Conservation (phyloP, 2,888 invertebrate species). For the Drosophila mimetica region DNA sequence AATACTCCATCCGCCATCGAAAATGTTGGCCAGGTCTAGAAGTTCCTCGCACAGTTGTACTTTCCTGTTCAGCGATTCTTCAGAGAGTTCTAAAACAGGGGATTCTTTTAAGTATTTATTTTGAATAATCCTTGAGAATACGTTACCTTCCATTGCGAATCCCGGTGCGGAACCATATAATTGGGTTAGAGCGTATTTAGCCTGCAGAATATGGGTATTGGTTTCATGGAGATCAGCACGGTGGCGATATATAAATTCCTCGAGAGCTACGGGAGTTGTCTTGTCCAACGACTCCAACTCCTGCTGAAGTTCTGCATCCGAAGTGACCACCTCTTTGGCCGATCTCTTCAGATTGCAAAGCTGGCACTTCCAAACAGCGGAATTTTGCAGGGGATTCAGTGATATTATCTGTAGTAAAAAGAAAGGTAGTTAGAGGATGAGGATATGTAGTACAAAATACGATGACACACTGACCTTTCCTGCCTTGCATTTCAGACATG, state of each 20-base stretch:
- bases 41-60: constrained; percentile 88
- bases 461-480: constrained; percentile 79
- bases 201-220: constrained; percentile 88
- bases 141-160: constrained; percentile 86
- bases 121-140: too few species aligned
- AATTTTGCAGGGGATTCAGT: constrained; percentile 86
- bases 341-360: constrained; percentile 86
- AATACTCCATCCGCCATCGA: constrained; percentile 88
- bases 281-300: constrained; percentile 86
- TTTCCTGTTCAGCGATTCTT: constrained; percentile 86
- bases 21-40: constrained; percentile 87
- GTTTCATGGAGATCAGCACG: constrained; percentile 87
- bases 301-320: constrained; percentile 87
- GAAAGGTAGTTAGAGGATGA: not conserved
- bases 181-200: constrained; percentile 89
- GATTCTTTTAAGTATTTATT: not conserved
- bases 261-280: constrained; percentile 86
- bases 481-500: constrained; percentile 87
- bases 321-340: constrained; percentile 87
- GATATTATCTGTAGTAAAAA: constrained; percentile 84
- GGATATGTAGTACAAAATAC: too few species aligned
- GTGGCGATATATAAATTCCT: constrained; percentile 88
- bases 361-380: constrained; percentile 88
- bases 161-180: constrained; percentile 88
- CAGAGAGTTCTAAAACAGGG: constrained; percentile 85